phyloP scores from a whole-genome alignment of 2,113 vertebrate genomes.

The Setophaga coronata region DNA sequence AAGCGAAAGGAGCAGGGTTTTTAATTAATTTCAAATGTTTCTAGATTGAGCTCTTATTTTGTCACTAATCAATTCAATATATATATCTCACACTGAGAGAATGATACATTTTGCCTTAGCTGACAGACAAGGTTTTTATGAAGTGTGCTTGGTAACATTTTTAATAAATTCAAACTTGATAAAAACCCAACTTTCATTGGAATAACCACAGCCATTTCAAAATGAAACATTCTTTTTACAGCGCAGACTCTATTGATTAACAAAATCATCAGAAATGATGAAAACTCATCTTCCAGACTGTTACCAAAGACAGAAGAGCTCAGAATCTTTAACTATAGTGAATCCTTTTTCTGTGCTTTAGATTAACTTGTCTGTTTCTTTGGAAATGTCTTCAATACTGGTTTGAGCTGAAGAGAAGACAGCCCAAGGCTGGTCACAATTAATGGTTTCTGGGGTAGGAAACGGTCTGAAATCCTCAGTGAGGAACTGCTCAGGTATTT shows the following conservation, averaged over 20 bases:
- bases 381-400: not conserved
- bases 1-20: not conserved
- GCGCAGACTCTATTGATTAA: not conserved
- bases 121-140: not conserved
- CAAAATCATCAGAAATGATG: accelerated
- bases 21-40: not conserved
- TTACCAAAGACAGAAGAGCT: not conserved
- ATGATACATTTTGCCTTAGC: not conserved
- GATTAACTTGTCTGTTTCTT: not conserved
- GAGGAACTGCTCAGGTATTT: not conserved
- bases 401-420: not conserved
- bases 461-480: not conserved
- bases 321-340: not conserved
- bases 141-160: not conserved
- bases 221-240: not conserved
- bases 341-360: not conserved
- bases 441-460: not conserved
- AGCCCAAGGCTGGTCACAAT: not conserved
- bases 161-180: not conserved
- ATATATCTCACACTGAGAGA: not conserved
- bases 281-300: not conserved
- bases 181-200: not conserved
- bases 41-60: not conserved
- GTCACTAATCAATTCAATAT: not conserved
- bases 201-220: not conserved